A percentile compares a stretch with the other conserved stretches of the same genome.
These are phyloP conservation scores for Notechis scutatus DNA, from an alignment of 2,113 vertebrate species.

Conservation along the genomic window DNA sequence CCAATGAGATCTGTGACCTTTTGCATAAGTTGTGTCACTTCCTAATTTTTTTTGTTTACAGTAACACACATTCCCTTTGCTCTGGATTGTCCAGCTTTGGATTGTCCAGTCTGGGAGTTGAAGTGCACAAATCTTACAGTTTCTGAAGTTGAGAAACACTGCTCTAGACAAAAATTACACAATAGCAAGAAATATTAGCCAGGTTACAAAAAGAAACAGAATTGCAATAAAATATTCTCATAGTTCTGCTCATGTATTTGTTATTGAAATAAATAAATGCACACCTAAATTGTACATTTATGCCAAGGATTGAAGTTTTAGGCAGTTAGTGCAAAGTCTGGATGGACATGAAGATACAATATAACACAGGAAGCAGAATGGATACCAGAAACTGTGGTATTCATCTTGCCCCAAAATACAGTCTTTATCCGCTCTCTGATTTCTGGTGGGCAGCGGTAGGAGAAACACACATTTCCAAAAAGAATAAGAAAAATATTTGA, in stretches of 20 bases:
- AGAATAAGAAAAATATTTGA: not conserved
- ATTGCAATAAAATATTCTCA: not conserved
- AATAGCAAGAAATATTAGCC: not conserved
- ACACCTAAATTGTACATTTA: not conserved
- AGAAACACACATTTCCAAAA: not conserved
- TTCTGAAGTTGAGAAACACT: not conserved
- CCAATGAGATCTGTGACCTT: conserved; percentile 48
- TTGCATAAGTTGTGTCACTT: conserved; percentile 33
- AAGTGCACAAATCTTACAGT: not conserved
- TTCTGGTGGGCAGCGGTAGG: not conserved
- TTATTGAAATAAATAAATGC: not conserved
- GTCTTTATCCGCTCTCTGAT: not conserved
- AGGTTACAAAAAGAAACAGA: fast-evolving
- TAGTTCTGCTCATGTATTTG: not conserved
- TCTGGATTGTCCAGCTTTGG: not conserved
- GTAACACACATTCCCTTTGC: conserved; percentile 13
- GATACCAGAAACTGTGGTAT: not conserved
- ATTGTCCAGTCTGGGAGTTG: not conserved
- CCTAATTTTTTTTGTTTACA: conserved; percentile 6
- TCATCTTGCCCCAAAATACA: not conserved
- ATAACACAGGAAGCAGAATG: not conserved
- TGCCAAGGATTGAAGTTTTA: not conserved
- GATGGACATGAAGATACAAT: not conserved
- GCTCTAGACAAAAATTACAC: not conserved
- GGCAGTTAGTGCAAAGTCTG: not conserved